Evolutionary conservation across 2,113 vertebrate genomes (phyloP).

Genomic region (Protobothrops flavoviridis): DNA sequence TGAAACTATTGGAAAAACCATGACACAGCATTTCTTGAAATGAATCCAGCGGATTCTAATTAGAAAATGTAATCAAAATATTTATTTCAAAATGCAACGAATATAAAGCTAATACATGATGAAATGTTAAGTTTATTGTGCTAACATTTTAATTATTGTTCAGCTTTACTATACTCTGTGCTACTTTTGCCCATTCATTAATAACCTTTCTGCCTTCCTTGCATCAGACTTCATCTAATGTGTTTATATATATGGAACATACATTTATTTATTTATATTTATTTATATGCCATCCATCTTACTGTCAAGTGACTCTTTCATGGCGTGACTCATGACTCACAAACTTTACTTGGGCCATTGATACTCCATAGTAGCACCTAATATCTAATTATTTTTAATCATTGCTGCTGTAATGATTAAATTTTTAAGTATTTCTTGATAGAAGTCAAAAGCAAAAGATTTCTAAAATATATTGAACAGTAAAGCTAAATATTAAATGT

Average conservation of each 20-base stretch:
- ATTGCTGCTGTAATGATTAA: conserved; percentile 40
- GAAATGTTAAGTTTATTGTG: background rate
- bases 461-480: background rate
- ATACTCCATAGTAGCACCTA: background rate
- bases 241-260: background rate
- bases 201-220: background rate
- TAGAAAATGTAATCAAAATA: background rate
- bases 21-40: background rate
- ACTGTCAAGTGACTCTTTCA: background rate
- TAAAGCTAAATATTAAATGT: background rate
- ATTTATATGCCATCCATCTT: background rate
- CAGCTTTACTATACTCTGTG: background rate
- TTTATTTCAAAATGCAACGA: background rate
- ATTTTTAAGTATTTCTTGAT: conserved; percentile 1
- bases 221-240: background rate
- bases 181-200: background rate
- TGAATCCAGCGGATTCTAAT: background rate
- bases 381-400: conserved; percentile 43
- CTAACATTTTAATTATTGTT: background rate
- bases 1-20: background rate
- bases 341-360: background rate
- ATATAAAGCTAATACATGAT: background rate
- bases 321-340: background rate
- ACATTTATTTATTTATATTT: background rate
- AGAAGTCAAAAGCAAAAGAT: background rate